Conservation (phyloP, 2,113 vertebrate species). For the Gopherus evgoodei region DNA sequence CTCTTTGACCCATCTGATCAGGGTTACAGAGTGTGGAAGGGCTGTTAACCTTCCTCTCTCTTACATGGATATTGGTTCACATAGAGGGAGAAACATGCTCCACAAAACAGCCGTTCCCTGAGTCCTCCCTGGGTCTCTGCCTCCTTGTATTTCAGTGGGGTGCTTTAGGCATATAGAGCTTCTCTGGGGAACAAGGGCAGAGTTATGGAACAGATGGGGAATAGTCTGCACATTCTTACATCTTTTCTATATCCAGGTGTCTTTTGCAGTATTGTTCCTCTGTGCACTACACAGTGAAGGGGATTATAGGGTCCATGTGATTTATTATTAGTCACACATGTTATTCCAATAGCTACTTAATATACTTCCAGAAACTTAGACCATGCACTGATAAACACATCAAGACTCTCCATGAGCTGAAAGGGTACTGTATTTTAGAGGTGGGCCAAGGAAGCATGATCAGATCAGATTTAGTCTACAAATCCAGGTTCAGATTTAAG, state of each 20-base stretch:
- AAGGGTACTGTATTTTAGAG: neutral
- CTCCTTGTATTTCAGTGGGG: neutral
- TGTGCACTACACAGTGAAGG: fast-evolving
- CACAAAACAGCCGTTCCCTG: neutral
- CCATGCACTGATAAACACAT: neutral
- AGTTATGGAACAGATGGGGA: fast-evolving
- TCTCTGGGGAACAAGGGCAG: neutral
- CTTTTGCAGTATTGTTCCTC: neutral
- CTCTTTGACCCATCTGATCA: neutral
- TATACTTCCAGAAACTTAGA: neutral
- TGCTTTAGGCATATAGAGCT: neutral
- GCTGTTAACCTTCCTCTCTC: neutral
- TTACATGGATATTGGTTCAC: neutral
- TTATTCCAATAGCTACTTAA: neutral
- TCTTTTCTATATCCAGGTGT: neutral
- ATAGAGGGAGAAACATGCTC: neutral
- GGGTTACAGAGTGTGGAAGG: neutral
- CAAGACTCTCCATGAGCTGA: neutral
- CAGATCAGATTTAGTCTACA: neutral
- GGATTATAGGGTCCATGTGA: neutral
- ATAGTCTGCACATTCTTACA: neutral
- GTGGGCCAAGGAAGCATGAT: neutral
- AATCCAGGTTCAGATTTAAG: neutral
- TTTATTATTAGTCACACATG: neutral
- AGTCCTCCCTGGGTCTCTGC: neutral